phyloP scores from a whole-genome alignment of 2,888 invertebrate genomes.

The Leptothorax acervorum region DNA sequence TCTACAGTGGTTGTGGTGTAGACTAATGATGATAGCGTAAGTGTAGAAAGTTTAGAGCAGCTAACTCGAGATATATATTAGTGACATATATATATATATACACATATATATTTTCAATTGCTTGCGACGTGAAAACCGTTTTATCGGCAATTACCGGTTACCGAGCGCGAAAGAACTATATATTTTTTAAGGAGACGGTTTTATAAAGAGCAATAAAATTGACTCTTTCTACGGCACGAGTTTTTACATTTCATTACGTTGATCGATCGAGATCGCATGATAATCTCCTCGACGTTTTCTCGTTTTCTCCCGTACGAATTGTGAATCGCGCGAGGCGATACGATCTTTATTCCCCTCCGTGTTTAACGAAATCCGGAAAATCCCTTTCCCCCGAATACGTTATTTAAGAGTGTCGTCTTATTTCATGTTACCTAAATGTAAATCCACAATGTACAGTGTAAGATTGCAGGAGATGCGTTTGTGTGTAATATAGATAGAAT shows the following conservation, averaged over 20 bases:
- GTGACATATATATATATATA: background rate
- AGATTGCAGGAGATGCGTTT: constrained; percentile 62
- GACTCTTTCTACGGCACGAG: constrained; percentile 36
- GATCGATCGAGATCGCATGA: background rate
- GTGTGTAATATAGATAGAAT: constrained; percentile 65
- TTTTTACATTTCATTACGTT: constrained; percentile 22
- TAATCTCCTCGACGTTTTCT: background rate
- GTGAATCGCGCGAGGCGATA: background rate
- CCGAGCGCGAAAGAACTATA: constrained; percentile 36
- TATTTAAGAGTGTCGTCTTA: constrained; percentile 34
- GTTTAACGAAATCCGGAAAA: constrained; percentile 4
- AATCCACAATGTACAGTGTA: constrained; percentile 65
- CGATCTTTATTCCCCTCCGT: background rate
- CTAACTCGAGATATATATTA: constrained; percentile 59
- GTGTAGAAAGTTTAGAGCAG: constrained; percentile 65
- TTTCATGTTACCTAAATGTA: constrained; percentile 39
- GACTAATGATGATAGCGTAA: constrained; percentile 66
- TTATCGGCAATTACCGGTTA: constrained; percentile 22
- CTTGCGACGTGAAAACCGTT: constrained; percentile 19
- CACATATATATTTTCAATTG: constrained; percentile 36
- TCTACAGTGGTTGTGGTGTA: constrained; percentile 70
- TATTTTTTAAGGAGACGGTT: constrained; percentile 49
- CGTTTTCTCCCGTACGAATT: background rate
- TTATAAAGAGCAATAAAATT: constrained; percentile 53
- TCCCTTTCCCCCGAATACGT: background rate